These are phyloP conservation scores for Aratinga solstitialis DNA, from an alignment of 2,797 vertebrate species.

Conservation along the genomic window DNA sequence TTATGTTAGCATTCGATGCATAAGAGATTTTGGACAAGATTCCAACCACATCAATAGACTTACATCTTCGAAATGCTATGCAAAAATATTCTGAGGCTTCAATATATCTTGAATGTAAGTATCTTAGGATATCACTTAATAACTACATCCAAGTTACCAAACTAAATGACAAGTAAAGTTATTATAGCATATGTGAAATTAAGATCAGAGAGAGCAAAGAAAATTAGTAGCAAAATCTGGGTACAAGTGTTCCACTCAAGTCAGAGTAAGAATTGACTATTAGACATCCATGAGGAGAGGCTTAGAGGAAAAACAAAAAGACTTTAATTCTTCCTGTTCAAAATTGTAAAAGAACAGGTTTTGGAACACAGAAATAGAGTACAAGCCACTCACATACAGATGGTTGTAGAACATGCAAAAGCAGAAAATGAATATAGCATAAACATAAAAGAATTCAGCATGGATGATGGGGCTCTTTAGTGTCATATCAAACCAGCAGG, in stretches of 20 bases:
- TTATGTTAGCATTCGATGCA: neutral
- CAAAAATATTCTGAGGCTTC: constrained; percentile 35
- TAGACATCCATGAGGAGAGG: neutral
- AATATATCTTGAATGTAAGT: constrained; percentile 9
- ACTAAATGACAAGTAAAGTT: constrained; percentile 4
- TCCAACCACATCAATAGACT: neutral
- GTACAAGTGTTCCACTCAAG: constrained; percentile 22
- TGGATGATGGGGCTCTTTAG: neutral
- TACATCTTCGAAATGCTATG: neutral
- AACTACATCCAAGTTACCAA: constrained; percentile 24
- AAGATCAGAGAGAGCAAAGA: constrained; percentile 9
- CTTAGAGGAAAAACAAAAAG: constrained; percentile 7
- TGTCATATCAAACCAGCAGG: neutral
- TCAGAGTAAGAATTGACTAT: constrained; percentile 9
- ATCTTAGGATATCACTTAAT: neutral
- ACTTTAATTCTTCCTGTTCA: constrained; percentile 22
- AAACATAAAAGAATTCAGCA: constrained; percentile 38
- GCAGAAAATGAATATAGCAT: constrained; percentile 13
- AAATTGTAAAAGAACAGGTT: neutral
- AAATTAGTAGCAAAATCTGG: neutral
- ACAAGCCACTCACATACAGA: constrained; percentile 33
- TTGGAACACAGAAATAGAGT: neutral
- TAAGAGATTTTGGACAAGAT: constrained; percentile 10
- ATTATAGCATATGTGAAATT: neutral
- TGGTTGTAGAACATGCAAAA: constrained; percentile 18